Conservation (phyloP, 1,140 invertebrate species). For the Cherax destructor region DNA sequence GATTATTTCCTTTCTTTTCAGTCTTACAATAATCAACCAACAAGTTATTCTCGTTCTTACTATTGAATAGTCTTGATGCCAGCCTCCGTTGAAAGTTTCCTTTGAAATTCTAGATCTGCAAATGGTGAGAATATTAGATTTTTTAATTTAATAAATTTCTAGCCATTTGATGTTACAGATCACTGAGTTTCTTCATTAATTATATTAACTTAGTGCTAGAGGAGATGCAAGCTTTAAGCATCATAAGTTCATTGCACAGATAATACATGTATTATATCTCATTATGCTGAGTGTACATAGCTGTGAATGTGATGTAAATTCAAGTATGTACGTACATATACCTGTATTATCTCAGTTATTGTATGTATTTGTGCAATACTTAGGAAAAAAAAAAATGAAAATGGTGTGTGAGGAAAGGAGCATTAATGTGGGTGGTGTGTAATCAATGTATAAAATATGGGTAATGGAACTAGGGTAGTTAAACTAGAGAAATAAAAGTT, state of each 20-base stretch:
- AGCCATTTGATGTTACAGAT: background rate
- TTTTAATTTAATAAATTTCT: background rate
- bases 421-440: no score
- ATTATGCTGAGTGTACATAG: background rate
- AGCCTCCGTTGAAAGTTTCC: background rate
- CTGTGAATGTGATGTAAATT: no score
- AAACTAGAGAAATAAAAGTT: no score
- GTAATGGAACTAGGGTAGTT: no score
- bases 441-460: no score
- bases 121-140: background rate
- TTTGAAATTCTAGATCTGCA: background rate
- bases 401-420: no score
- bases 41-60: background rate
- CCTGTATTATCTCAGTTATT: no score
- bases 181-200: background rate
- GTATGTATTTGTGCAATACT: no score
- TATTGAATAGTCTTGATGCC: background rate
- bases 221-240: background rate
- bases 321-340: no score
- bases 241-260: background rate
- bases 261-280: background rate
- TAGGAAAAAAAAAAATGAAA: no score
- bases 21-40: slow-evolving; percentile 2
- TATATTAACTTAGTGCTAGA: background rate
- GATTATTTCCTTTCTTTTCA: slow-evolving; percentile 1